phyloP scores from a whole-genome alignment of 2,113 vertebrate species.

The Etia nguti region DNA sequence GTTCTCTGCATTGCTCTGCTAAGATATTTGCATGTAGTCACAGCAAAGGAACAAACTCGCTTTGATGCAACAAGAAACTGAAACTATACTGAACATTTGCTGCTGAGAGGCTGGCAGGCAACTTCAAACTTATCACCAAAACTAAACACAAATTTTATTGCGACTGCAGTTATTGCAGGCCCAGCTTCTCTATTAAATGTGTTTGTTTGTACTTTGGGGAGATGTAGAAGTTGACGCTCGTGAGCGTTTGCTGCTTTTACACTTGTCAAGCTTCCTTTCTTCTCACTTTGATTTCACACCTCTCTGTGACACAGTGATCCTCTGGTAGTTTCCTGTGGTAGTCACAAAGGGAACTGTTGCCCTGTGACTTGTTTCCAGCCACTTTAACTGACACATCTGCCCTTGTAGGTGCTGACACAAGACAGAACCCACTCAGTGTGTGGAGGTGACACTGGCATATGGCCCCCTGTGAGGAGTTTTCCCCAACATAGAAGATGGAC shows the following conservation, averaged over 20 bases:
- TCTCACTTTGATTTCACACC: background rate
- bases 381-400: background rate
- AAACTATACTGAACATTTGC: background rate
- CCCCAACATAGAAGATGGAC: background rate
- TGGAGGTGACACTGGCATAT: background rate
- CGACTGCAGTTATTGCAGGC: background rate
- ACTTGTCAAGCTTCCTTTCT: background rate
- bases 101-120: background rate
- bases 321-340: background rate
- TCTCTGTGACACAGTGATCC: background rate
- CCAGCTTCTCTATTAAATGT: background rate
- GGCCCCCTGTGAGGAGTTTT: background rate
- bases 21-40: background rate
- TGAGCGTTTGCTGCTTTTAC: background rate
- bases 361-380: background rate
- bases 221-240: background rate
- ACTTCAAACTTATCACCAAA: background rate
- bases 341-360: background rate
- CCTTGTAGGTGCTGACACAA: background rate
- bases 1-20: background rate
- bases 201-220: background rate
- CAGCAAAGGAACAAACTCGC: no score
- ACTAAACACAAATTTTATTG: background rate
- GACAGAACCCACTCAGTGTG: background rate
- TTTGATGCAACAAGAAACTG: background rate